These are phyloP conservation scores for Suricata suricatta DNA, from an alignment of 2,113 vertebrate genomes.

Conservation along the genomic window DNA sequence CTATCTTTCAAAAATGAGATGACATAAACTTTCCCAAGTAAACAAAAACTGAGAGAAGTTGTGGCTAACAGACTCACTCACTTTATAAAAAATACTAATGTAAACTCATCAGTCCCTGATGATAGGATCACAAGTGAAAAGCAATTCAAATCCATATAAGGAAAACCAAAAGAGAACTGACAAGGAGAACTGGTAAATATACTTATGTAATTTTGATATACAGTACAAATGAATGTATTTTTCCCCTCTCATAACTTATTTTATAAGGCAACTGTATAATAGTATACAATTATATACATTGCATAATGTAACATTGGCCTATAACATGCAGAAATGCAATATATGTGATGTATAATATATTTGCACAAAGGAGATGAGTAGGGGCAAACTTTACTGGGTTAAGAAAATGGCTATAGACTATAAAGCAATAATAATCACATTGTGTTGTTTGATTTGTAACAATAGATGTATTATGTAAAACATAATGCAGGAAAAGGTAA, in stretches of 20 bases:
- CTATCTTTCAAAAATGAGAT: not conserved
- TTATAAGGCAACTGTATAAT: not conserved
- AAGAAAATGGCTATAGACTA: not conserved
- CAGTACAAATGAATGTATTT: not conserved
- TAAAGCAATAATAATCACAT: not conserved
- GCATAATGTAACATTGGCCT: not conserved
- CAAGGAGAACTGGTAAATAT: not conserved
- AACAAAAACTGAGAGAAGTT: not conserved
- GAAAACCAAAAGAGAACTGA: not conserved
- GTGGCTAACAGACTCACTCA: not conserved
- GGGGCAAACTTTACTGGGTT: not conserved
- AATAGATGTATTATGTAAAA: not conserved
- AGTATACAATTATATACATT: not conserved
- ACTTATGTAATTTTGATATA: not conserved
- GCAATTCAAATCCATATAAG: not conserved
- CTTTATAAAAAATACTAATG: not conserved
- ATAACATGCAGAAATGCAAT: not conserved
- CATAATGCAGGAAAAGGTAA: not conserved
- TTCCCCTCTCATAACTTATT: not conserved
- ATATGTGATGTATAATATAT: not conserved
- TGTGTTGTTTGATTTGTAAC: not conserved
- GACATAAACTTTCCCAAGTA: not conserved
- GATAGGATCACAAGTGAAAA: not conserved
- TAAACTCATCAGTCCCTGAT: not conserved
- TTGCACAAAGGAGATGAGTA: not conserved